These are phyloP conservation scores for Rousettus leschenaultii DNA, from an alignment of 2,113 vertebrate species.

Conservation along the genomic window DNA sequence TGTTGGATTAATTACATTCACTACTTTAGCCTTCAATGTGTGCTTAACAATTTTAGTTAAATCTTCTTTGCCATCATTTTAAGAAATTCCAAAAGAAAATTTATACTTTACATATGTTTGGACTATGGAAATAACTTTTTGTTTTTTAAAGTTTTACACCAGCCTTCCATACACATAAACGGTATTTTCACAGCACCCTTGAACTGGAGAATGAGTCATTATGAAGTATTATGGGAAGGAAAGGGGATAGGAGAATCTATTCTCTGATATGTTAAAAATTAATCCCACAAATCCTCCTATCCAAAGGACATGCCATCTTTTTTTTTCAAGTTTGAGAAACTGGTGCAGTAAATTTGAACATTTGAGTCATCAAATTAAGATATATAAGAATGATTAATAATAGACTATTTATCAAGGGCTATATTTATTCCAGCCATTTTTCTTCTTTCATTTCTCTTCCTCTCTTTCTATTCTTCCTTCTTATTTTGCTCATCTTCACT, in stretches of 20 bases:
- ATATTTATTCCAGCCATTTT: background rate
- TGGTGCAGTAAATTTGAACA: background rate
- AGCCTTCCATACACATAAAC: background rate
- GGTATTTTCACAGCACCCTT: background rate
- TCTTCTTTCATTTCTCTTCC: background rate
- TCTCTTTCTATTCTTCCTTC: background rate
- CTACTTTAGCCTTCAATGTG: background rate
- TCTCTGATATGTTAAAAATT: background rate
- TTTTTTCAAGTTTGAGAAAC: background rate
- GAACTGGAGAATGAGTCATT: background rate
- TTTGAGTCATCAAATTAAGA: background rate
- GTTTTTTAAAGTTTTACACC: background rate
- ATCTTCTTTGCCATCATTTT: background rate
- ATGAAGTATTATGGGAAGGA: background rate
- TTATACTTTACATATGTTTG: background rate
- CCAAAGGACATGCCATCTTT: background rate
- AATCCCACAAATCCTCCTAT: background rate
- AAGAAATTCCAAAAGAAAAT: background rate
- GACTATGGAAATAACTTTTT: background rate
- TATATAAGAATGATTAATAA: background rate
- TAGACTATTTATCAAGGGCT: background rate
- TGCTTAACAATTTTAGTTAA: slow-evolving; percentile 14
- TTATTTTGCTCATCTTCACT: background rate
- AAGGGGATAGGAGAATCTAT: background rate
- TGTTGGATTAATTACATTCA: background rate